Evolutionary conservation across 2,888 invertebrate species (phyloP), one percentile per base, ranked within the genome.

Genomic region (Lepidocyrtinus sp.): DNA sequence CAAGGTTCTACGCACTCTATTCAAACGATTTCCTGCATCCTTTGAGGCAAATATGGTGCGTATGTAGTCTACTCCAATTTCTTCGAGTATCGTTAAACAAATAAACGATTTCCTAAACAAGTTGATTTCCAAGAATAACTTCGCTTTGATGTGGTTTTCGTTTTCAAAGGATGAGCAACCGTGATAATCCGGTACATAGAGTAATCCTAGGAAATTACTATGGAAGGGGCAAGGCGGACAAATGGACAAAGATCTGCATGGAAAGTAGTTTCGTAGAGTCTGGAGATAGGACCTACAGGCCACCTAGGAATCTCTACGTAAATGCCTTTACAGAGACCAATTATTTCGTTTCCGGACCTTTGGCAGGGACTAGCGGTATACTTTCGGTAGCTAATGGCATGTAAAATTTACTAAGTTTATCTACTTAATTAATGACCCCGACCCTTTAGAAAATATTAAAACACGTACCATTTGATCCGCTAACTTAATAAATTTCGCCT

Each of bases 281-380:
- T 25, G 75, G 75, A 1, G 79, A 82, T 24, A 12, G 69, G 15
- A 25, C 64, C 0, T 82, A 62, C 46, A 15, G 84, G 24, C 84
- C 84, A 1, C 82, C 81, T 5, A 81, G 84, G 50, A 69, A 71
- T 26, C 55, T 84, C n/a, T 68, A 73, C 2, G 84, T 84, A 2
- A 84, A 84, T 19, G 74, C 72, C 0, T 72, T 73, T 21, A 74
- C 81, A 2, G 84, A 84, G 72, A 75, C 74, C 59, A 84, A 84
- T 65, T 84, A 69, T 46, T 84, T 82, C 27, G 75, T 73, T 0
- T 65, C 25, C 1, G 84, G 82, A 21, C 81, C 78, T n/a, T 45
- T 81, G 9, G 78, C 81, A 5, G 75, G 75, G 2, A 73, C 81
- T 1, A 64, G 75, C 19, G 79, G 84, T 9, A 36, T 36, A 9